A percentile compares a stretch with the other conserved stretches of the same genome.
Conservation (phyloP, 2,888 invertebrate genomes). For the Agrilus biguttatus region DNA sequence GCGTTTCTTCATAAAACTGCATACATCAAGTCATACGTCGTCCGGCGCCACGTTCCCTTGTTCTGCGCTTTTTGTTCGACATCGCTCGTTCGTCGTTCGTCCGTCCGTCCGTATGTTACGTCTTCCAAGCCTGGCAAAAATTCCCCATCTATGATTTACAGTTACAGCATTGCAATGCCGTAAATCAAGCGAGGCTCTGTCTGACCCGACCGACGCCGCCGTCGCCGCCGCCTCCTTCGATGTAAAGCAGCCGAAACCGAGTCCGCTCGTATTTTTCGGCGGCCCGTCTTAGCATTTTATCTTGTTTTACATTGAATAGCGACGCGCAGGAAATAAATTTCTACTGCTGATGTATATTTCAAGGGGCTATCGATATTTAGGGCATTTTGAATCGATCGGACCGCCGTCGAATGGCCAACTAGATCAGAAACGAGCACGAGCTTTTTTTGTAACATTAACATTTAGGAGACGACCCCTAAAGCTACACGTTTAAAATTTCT, state of each 20-base stretch:
- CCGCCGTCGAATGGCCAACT: no score
- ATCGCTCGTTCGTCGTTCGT: no score
- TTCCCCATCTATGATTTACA: slow-evolving; percentile 11
- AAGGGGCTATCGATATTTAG: slow-evolving; percentile 8
- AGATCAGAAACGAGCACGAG: no score
- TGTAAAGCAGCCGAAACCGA: slow-evolving; percentile 15
- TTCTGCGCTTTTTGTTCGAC: no score
- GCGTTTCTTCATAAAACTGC: no score
- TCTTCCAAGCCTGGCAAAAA: no score
- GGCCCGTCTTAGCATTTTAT: slow-evolving; percentile 24
- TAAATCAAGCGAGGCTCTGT: slow-evolving; percentile 12
- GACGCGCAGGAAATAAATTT: slow-evolving; percentile 22
- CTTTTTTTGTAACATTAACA: no score
- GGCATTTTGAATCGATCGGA: slow-evolving; percentile 4
- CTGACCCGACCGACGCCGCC: slow-evolving; percentile 11
- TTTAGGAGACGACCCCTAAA: no score
- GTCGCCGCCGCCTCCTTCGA: slow-evolving; percentile 10
- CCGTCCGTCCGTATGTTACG: no score
- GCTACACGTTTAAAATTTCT: no score
- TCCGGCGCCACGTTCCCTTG: no score
- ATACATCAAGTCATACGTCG: no score
- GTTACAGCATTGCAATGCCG: slow-evolving; percentile 11
- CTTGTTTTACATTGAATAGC: slow-evolving; percentile 30
- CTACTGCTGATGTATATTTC: slow-evolving; percentile 12
- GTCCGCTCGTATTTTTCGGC: slow-evolving; percentile 15